phyloP scores from a whole-genome alignment of 2,888 invertebrate genomes.

The Hofmannophila pseudospretella region DNA sequence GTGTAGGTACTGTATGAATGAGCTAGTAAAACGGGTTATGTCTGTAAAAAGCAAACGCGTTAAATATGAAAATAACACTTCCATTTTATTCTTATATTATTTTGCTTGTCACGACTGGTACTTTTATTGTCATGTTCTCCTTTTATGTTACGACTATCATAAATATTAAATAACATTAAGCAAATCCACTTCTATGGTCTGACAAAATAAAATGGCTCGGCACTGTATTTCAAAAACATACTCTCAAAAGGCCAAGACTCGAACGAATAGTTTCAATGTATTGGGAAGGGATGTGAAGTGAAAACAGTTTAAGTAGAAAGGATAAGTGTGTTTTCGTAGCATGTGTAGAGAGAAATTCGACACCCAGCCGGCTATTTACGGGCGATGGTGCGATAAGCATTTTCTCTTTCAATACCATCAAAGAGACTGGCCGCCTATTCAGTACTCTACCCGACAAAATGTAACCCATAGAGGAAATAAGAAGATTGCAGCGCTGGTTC shows the following conservation, averaged over 20 bases:
- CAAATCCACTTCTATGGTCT: no score
- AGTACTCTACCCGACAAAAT: conserved; percentile 54
- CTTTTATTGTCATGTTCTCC: no score
- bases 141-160: no score
- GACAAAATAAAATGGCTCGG: no score
- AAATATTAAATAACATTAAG: no score
- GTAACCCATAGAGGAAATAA: conserved; percentile 61
- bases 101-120: no score
- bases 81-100: no score
- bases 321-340: conserved; percentile 70
- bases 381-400: conserved; percentile 72
- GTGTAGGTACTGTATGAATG: no score
- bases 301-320: conserved; percentile 70
- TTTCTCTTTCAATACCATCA: conserved; percentile 73
- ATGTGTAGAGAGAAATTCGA: conserved; percentile 69
- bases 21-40: no score
- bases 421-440: conserved; percentile 71
- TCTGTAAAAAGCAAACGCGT: no score
- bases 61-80: no score
- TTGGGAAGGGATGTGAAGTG: conserved; percentile 58
- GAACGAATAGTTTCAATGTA: conserved; percentile 52
- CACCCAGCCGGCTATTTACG: conserved; percentile 69
- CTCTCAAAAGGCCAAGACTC: conserved; percentile 49
- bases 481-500: conserved; percentile 52
- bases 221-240: conserved; percentile 3